These are phyloP conservation scores for Beroe ovata DNA, from an alignment of 37 sponge, comb jelly and placozoan genomes.

Conservation along the genomic window DNA sequence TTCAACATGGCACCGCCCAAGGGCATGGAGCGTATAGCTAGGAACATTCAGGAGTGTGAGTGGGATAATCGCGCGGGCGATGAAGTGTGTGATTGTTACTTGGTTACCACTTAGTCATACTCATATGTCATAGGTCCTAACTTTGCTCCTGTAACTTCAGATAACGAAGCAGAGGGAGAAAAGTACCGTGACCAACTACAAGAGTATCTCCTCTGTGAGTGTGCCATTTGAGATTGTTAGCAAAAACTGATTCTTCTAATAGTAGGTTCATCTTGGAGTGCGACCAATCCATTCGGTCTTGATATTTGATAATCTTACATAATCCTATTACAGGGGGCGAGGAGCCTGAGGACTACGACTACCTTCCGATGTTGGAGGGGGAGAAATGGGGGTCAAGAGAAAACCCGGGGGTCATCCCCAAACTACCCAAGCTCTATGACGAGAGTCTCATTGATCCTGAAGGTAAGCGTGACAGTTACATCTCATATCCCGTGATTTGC, in stretches of 20 bases:
- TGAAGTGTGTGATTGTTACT: no score
- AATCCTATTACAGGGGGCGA: background rate
- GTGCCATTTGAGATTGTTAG: no score
- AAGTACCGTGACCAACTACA: slow-evolving; percentile 15
- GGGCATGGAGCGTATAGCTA: slow-evolving; percentile 57
- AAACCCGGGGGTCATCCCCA: slow-evolving; percentile 22
- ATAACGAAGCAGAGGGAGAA: background rate
- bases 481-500: no score
- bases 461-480: no score
- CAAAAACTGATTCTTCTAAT: no score
- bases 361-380: slow-evolving; percentile 22
- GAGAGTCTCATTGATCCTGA: slow-evolving; percentile 28
- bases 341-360: slow-evolving; percentile 10
- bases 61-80: no score
- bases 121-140: no score
- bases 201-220: slow-evolving; percentile 22
- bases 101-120: no score
- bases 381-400: background rate
- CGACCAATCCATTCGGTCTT: no score
- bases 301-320: no score
- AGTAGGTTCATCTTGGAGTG: no score
- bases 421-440: background rate
- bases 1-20: slow-evolving; percentile 14
- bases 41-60: background rate
- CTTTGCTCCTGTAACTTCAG: no score